Evolutionary conservation across 2,888 invertebrate species (phyloP), one percentile per base, ranked within the genome.

Genomic region (Strigamia maritima): DNA sequence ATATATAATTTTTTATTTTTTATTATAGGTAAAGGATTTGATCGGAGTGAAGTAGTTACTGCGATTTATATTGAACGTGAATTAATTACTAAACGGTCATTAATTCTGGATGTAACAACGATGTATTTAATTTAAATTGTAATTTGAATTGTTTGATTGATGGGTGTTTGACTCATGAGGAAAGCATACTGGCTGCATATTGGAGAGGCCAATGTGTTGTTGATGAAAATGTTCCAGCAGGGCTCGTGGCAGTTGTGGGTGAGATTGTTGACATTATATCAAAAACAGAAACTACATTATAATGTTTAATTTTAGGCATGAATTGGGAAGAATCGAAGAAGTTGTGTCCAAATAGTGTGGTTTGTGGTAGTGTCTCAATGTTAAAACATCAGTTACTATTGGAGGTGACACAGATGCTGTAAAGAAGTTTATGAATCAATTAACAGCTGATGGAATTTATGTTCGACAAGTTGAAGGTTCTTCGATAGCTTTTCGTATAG

Each of bases 301-400:
- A 31, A 31, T 31, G 31, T 44, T 44, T 44, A 2, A 44, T 44
- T 44, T 3, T 12, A 85, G 87, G 87, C 54, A 87, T 97, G 24
- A 90, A 92, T 80, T 96, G 95, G 95, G 93, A 93, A 83, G 92
- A 94, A 83, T 90, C 91, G 79, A 89, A 89, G 83, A 87, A 87
- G 82, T 89, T 91, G 79, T 92, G 94, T 83, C 95, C 96, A 24
- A 86, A 90, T 38, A 94, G 91, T 83, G 89, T 97, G 22, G 90
- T 90, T 83, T 92, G 95, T 16, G 97, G 97, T 77, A n/a, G n/a
- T 99, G 98, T 86, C 97, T 98, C 88, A 99, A 99, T 87, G 92
- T 96, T 80, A 89, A 88, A 81, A 97, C 98, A 86, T 96, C 94
- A 83, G 96, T 98, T 10, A 97, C 97, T 16, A 89, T 98, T 81